Evolutionary conservation across 2,888 invertebrate species (phyloP), one percentile per base, ranked within the genome.

Genomic region (Cheilosia vernalis): DNA sequence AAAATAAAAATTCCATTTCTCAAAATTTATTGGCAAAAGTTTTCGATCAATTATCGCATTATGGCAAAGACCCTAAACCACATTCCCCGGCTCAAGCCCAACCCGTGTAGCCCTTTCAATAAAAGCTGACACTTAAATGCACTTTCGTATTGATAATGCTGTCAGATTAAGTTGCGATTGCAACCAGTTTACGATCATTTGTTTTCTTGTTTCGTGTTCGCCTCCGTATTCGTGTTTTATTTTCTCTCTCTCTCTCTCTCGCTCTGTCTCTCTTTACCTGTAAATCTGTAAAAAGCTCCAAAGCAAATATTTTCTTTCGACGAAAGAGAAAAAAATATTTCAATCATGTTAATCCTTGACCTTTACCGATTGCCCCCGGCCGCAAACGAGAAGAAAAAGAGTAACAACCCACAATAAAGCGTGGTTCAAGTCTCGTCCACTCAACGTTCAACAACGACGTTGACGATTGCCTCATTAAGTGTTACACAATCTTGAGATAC

Each of bases 281-380:
- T 17, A 15, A 17, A 55, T 60, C 60, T 49, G 3, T 49, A 56
- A 53, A 58, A 64, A 79, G 69, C 70, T 33, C 13, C 69, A 69
- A 70, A 79, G 63, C 53, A 67, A 74, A 74, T 74, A 73, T 74
- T 64, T 61, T 30, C 37, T 21, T 44, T 30, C 17, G 10, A 19
- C 2, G 33, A 37, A 67, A 30, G 5, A 53, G 15, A 27, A 47
- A 64, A 69, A 67, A 74, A 69, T 47, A 61, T 53, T 72, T 53
- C 37, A 63, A 78, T 51, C 81, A 76, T 81, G 81, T 81, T 85
- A 85, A 85, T 85, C 85, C 85, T 85, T 85, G 85, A 85, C 85
- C 85, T 85, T 85, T 85, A 85, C 85, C 81, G 85, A 85, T 77
- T 85, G 85, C 85, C 81, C 66, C 70, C 76, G 60, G 85, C 67